Percentiles rank a stretch among this genome's conserved stretches.
phyloP scores from a whole-genome alignment of 1,140 invertebrate genomes.

The Saccostrea echinata region DNA sequence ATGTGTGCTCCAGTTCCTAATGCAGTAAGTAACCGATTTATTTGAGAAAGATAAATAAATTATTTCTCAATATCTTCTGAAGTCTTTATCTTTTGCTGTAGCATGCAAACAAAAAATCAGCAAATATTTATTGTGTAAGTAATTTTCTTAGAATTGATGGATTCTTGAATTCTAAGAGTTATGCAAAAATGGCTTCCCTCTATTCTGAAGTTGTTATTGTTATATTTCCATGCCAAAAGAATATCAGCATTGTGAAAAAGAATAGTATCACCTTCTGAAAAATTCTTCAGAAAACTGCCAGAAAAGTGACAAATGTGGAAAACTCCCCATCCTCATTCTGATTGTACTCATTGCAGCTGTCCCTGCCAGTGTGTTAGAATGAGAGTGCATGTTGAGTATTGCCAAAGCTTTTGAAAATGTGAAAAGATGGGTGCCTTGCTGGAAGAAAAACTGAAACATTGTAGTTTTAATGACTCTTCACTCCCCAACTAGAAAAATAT shows the following conservation, averaged over 20 bases:
- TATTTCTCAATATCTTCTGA: slow-evolving; percentile 28
- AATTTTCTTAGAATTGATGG: not conserved
- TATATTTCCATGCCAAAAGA: not conserved
- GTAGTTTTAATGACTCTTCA: slow-evolving; percentile 18
- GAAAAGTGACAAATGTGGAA: slow-evolving; percentile 20
- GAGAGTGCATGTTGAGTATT: not conserved
- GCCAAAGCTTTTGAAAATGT: not conserved
- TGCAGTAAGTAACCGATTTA: slow-evolving; percentile 29
- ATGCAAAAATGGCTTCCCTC: not conserved
- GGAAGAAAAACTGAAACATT: slow-evolving; percentile 16
- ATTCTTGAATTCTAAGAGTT: not conserved
- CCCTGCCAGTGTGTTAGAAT: not conserved
- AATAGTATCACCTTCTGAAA: not conserved
- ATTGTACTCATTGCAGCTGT: slow-evolving; percentile 19
- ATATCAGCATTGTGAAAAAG: slow-evolving; percentile 15
- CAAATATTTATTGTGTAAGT: slow-evolving; percentile 7
- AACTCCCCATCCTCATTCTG: not conserved
- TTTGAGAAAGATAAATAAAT: slow-evolving; percentile 15
- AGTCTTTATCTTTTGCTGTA: not conserved
- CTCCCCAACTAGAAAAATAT: slow-evolving; percentile 8
- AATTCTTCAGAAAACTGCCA: slow-evolving; percentile 11
- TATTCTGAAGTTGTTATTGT: not conserved
- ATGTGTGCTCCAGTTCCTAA: slow-evolving; percentile 19
- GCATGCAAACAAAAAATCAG: not conserved
- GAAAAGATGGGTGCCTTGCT: not conserved